Conservation (phyloP, 1,140 invertebrate genomes). For the Bombus waltoni region DNA sequence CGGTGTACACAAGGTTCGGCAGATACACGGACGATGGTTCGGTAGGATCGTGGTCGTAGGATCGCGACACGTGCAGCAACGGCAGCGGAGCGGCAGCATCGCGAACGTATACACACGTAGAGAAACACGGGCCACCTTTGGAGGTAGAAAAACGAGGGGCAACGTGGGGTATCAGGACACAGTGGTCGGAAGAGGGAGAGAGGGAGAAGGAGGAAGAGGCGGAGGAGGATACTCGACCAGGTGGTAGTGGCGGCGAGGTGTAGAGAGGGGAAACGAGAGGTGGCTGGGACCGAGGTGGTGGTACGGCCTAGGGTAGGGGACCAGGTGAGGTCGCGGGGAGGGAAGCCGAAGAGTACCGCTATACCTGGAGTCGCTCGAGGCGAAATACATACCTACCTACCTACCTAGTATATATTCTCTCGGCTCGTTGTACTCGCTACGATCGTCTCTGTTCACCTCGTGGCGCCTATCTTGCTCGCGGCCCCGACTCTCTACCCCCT, state of each 20-base stretch:
- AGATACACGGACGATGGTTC: background rate
- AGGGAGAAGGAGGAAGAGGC: constrained; percentile 34
- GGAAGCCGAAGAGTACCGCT: constrained; percentile 73
- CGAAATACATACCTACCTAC: constrained; percentile 79
- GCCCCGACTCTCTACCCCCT: constrained; percentile 40
- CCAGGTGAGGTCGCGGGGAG: constrained; percentile 49
- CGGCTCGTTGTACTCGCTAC: constrained; percentile 50
- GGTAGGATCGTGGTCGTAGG: background rate
- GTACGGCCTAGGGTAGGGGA: constrained; percentile 41
- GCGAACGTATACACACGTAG: background rate
- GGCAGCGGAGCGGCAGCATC: constrained; percentile 10
- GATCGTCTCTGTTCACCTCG: constrained; percentile 16
- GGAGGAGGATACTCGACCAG: constrained; percentile 22
- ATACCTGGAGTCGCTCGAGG: constrained; percentile 75
- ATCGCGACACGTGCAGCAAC: constrained; percentile 46
- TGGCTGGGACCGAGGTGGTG: constrained; percentile 28
- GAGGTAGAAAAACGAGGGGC: background rate
- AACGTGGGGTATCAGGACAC: constrained; percentile 48
- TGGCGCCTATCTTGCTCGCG: constrained; percentile 23
- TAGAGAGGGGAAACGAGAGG: constrained; percentile 24
- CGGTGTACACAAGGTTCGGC: background rate
- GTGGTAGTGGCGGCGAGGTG: constrained; percentile 24
- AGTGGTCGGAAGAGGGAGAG: constrained; percentile 14
- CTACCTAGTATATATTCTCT: constrained; percentile 71
- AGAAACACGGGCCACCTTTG: background rate